Conservation (phyloP, 2,113 vertebrate species). For the Beaufortia kweichowensis region DNA sequence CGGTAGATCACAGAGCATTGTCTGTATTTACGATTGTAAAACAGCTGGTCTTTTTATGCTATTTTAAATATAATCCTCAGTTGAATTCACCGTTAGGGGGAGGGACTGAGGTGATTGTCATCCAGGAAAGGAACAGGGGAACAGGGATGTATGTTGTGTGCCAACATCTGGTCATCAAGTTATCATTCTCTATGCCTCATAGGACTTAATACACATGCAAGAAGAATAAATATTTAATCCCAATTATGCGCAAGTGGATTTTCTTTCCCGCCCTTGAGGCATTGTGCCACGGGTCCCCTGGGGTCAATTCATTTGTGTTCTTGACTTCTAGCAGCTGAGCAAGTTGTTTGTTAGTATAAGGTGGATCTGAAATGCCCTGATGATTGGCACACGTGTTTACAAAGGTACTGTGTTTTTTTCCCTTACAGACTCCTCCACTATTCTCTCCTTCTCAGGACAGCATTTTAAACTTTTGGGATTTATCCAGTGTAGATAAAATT, state of each 20-base stretch:
- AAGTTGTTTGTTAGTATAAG: slow-evolving; percentile 1
- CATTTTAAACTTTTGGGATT: slow-evolving; percentile 28
- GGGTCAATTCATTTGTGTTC: slow-evolving; percentile 13
- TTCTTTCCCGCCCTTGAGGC: slow-evolving; percentile 8
- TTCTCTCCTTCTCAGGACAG: too few relatives aligned
- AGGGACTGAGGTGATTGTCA: background rate
- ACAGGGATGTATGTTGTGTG: slow-evolving; percentile 38
- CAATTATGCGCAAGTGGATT: slow-evolving; percentile 38
- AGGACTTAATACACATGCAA: slow-evolving; percentile 44
- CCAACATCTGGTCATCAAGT: slow-evolving; percentile 48
- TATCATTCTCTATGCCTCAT: slow-evolving; percentile 32
- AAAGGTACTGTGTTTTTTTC: background rate
- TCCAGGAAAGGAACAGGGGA: slow-evolving; percentile 16
- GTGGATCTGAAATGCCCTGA: background rate
- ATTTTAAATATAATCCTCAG: slow-evolving; percentile 28
- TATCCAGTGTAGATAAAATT: background rate
- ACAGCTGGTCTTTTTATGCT: slow-evolving; percentile 32
- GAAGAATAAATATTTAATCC: slow-evolving; percentile 49
- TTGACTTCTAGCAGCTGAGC: slow-evolving; percentile 11
- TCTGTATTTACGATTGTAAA: slow-evolving; percentile 23
- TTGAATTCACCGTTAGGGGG: background rate
- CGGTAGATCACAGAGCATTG: slow-evolving; percentile 12
- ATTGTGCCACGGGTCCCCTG: background rate
- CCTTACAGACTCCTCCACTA: too few relatives aligned
- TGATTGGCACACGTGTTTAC: background rate